Percentiles rank a stretch among this genome's conserved stretches.
These are phyloP conservation scores for Cryptotermes secundus DNA, from an alignment of 1,140 invertebrate species.

Conservation along the genomic window DNA sequence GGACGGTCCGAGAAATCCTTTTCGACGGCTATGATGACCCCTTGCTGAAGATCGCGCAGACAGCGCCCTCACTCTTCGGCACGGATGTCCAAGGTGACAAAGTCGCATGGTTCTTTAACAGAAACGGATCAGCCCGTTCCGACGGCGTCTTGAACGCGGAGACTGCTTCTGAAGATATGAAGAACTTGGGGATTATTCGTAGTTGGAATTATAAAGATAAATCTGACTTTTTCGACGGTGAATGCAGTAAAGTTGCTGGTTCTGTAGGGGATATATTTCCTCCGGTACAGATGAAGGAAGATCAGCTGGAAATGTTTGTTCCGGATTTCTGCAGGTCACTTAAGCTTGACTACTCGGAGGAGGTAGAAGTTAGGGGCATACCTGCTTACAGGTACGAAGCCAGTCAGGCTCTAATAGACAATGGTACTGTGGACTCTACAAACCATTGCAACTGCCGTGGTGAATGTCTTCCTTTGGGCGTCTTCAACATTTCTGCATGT, in stretches of 20 bases:
- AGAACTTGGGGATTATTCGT: neutral
- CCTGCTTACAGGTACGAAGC: slow-evolving; percentile 60
- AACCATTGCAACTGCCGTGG: slow-evolving; percentile 56
- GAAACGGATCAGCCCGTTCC: neutral
- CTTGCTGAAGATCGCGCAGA: neutral
- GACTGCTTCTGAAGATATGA: neutral
- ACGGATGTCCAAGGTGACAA: neutral
- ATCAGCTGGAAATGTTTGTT: neutral
- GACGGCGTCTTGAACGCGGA: neutral
- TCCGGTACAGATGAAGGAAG: neutral
- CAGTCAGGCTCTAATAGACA: slow-evolving; percentile 62
- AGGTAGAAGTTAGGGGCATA: slow-evolving; percentile 51
- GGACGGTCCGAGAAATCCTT: neutral
- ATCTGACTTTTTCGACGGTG: neutral
- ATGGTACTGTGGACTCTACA: slow-evolving; percentile 61
- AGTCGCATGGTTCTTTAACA: neutral
- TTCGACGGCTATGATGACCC: neutral
- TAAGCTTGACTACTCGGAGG: slow-evolving; percentile 43
- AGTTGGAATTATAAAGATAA: neutral
- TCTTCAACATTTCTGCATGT: slow-evolving; percentile 67
- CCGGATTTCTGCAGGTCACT: neutral
- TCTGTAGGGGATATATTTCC: neutral
- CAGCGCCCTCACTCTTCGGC: neutral
- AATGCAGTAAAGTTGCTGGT: neutral
- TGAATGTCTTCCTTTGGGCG: slow-evolving; percentile 53